phyloP scores from a whole-genome alignment of 2,113 vertebrate genomes.

The Gymnarchus niloticus region DNA sequence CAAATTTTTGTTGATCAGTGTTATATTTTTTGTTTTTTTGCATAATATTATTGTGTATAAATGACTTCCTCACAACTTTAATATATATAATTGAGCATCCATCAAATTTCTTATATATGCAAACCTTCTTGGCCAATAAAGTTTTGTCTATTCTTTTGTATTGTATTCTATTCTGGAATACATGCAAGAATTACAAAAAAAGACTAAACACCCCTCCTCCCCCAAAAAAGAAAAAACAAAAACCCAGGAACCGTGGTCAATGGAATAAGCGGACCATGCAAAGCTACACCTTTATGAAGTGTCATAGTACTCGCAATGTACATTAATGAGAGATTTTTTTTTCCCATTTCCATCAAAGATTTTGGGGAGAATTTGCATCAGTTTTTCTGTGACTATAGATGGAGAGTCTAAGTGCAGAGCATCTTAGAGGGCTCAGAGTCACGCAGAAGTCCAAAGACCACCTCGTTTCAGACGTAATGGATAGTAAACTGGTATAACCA shows the following conservation, averaged over 20 bases:
- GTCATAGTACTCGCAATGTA: neutral
- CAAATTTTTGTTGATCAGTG: too few relatives aligned
- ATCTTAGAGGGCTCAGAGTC: conserved; percentile 48
- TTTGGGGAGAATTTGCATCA: conserved; percentile 28
- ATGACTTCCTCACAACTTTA: too few relatives aligned
- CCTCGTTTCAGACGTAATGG: conserved; percentile 52
- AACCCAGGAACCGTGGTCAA: too few relatives aligned
- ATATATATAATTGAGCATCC: neutral
- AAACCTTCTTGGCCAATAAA: neutral
- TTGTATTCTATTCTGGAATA: too few relatives aligned
- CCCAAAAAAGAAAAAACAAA: too few relatives aligned
- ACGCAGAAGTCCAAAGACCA: conserved; percentile 52
- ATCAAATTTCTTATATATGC: neutral
- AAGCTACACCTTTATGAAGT: neutral
- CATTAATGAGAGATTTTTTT: neutral
- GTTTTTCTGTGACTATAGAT: neutral
- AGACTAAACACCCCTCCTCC: too few relatives aligned
- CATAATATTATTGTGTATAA: too few relatives aligned
- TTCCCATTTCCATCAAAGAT: conserved; percentile 16
- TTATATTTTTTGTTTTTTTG: too few relatives aligned
- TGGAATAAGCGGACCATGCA: too few relatives aligned
- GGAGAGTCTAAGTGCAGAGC: conserved; percentile 31
- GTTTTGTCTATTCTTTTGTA: too few relatives aligned
- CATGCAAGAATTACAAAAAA: too few relatives aligned
- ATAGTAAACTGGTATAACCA: conserved; percentile 60